Evolutionary conservation across 2,888 invertebrate genomes (phyloP), one percentile per base, ranked within the genome.

Genomic region (Patella ulyssiponensis): DNA sequence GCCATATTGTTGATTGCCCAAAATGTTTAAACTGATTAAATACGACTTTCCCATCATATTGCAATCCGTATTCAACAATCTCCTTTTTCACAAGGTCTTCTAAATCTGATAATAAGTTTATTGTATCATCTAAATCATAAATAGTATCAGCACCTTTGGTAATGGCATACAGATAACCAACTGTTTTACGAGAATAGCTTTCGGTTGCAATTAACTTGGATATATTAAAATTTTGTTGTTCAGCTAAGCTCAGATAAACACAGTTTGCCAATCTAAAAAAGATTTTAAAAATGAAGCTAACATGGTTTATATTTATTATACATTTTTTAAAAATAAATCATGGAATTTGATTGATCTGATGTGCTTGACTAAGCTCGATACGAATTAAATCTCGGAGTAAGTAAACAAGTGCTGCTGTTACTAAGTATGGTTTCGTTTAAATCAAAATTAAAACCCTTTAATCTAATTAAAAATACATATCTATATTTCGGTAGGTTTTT

Each of bases 151-250:
- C 79, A 14, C 79, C 79, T n/a, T 76, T 70, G 14, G 73, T 33
- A 27, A 79, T 76, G 33, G 79, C 79, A 53, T 64, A 79, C 12
- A 79, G 74, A 58, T 79, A 79, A 1, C 79, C 79, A 15, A 79
- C 17, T 20, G 56, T 79, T 33, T 76, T 76, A 33, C 79, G 52
- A 3, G 76, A 58, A 53, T 79, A 79, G 15, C 76, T 75, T 58
- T 58, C n/a, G 20, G 64, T 72, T 2, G 79, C 76, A 15, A 76
- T 23, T 17, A 5, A 71, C 2, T 51, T 14, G 2, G 51, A 11
- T 17, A 69, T 58, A 7, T 23, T 11, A 51, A 79, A 74, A 2
- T 70, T 3, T 64, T 53, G 54, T 53, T 76, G 79, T 7, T 69
- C 71, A 2, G 52, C 64, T 1, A 74, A 44, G 44, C 74, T 71